A percentile compares a stretch with the other conserved stretches of the same genome.
Conservation (phyloP, 2,888 invertebrate genomes). For the Ectemnius continuus region DNA sequence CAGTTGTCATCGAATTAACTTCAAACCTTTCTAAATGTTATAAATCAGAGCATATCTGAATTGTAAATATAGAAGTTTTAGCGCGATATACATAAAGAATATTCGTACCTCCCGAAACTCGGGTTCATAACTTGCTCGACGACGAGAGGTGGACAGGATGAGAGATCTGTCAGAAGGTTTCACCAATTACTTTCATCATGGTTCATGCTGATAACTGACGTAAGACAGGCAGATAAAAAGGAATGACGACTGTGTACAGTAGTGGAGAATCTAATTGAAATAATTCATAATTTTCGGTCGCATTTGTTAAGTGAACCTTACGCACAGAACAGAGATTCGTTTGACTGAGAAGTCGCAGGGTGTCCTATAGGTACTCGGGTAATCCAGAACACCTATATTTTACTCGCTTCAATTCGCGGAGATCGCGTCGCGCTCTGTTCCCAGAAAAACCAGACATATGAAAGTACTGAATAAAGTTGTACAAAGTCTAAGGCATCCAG, state of each 20-base stretch:
- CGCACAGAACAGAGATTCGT: constrained; percentile 42
- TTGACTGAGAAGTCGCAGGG: constrained; percentile 36
- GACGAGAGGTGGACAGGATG: too few relatives aligned
- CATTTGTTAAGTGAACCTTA: constrained; percentile 23
- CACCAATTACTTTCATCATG: constrained; percentile 33
- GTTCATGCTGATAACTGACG: constrained; percentile 44
- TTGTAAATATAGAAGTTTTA: constrained; percentile 39
- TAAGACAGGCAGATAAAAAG: neutral
- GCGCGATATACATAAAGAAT: constrained; percentile 21
- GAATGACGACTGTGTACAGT: constrained; percentile 13
- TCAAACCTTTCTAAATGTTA: constrained; percentile 14
- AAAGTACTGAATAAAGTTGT: constrained; percentile 13
- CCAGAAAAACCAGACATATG: neutral
- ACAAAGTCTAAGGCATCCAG: neutral
- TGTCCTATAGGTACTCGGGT: constrained; percentile 23
- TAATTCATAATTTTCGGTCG: neutral
- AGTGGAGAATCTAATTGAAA: constrained; percentile 5
- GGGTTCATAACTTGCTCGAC: constrained; percentile 2
- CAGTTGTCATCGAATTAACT: constrained; percentile 19
- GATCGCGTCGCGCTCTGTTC: constrained; percentile 1
- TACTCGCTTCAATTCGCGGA: constrained; percentile 2
- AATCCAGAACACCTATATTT: neutral
- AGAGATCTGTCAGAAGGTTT: neutral
- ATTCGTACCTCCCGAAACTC: constrained; percentile 16
- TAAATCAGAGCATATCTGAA: constrained; percentile 30